Evolutionary conservation across 1,140 invertebrate species (phyloP), one percentile per base, ranked within the genome.

Genomic region (Trigoniulus corallinus): DNA sequence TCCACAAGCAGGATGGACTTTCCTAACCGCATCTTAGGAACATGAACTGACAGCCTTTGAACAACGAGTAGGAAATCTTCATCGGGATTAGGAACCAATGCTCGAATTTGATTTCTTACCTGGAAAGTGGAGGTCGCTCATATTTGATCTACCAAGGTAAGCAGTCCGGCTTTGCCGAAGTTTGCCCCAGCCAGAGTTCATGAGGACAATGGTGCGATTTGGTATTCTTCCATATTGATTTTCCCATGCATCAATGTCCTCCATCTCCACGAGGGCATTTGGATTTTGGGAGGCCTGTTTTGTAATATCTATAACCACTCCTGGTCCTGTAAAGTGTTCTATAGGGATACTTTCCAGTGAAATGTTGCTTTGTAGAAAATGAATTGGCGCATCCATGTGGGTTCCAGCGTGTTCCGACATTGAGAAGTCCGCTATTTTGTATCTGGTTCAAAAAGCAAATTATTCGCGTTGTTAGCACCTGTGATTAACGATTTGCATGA

Each of bases 161-260:
- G n/a, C n/a, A n/a, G n/a, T n/a, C n/a, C n/a, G n/a, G 47, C 64
- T 47, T 0, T 59, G 60, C 59, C 61, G 69, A 37, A 52, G 55
- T 2, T 24, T 15, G 1, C 62, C 64, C 73, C 74, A 75, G 1
- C 74, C 75, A 43, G 76, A 77, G 50, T 68, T 65, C 47, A 79
- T 67, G 0, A 78, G 55, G 1, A 74, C 55, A 3, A 73, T 52
- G 2, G 62, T 59, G 7, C 63, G 56, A 24, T 62, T 54, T 7
- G 67, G 64, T 39, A 73, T 63, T 54, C 54, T 50, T 3, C 72
- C 72, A 56, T 73, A 58, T 23, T 57, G 49, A 18, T 60, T 50
- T 60, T 71, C 65, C 72, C 70, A 72, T 56, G 63, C 45, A 23
- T 54, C 48, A 0, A 70, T 40, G 53, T 69, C 64, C 43, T 63